These are phyloP conservation scores for Ophiothrix spiculata DNA, from an alignment of 35 echinoderm and acorn worm species.

Conservation along the genomic window DNA sequence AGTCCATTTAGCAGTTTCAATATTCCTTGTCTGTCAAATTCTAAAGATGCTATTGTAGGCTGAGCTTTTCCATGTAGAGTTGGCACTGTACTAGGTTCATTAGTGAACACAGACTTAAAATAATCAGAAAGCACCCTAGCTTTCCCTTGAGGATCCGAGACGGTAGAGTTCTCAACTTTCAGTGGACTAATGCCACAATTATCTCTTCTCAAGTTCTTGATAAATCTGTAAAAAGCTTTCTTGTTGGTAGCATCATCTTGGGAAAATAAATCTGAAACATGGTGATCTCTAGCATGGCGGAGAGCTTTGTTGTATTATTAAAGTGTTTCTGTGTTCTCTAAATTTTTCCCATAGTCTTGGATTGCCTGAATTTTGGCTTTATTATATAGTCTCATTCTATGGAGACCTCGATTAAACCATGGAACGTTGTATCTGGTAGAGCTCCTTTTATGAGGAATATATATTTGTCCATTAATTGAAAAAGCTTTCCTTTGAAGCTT, in stretches of 20 bases:
- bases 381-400: background rate
- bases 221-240: background rate
- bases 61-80: background rate
- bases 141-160: background rate
- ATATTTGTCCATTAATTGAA: background rate
- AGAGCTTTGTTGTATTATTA: slow-evolving; percentile 22
- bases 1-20: slow-evolving; percentile 8
- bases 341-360: background rate
- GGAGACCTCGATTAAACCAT: background rate
- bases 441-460: background rate
- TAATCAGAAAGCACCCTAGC: slow-evolving; percentile 17
- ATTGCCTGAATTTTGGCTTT: background rate
- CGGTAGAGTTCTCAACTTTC: background rate
- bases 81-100: background rate
- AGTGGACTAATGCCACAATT: background rate
- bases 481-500: background rate
- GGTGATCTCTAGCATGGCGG: background rate
- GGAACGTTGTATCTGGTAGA: background rate
- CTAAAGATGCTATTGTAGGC: background rate
- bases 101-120: slow-evolving; percentile 47
- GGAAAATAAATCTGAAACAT: background rate
- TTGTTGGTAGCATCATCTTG: background rate
- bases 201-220: slow-evolving; percentile 1
- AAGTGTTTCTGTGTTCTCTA: background rate
- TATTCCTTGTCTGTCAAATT: slow-evolving; percentile 4